Conservation (phyloP, 2,113 vertebrate species). For the Pristiophorus japonicus region DNA sequence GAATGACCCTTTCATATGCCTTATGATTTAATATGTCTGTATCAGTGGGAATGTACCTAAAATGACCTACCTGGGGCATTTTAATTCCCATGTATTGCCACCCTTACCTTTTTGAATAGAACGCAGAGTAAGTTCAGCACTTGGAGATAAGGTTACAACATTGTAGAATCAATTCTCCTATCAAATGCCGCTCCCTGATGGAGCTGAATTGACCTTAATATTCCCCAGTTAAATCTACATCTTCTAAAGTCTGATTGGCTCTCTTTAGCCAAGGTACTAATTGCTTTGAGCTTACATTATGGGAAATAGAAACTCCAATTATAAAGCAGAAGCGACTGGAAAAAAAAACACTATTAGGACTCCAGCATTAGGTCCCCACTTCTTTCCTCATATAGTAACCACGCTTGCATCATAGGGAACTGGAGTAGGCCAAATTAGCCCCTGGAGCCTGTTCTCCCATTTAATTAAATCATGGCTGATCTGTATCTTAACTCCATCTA, state of each 20-base stretch:
- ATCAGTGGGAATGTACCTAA: not conserved
- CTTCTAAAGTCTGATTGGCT: not conserved
- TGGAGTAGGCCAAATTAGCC: not conserved
- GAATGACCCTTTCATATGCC: conserved; percentile 30
- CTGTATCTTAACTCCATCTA: not conserved
- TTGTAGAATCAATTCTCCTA: not conserved
- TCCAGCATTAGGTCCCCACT: not conserved
- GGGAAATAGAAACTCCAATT: not conserved
- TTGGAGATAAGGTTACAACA: not conserved
- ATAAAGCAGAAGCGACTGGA: not conserved
- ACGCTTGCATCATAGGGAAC: not conserved
- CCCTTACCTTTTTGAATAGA: not conserved
- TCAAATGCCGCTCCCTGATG: not conserved
- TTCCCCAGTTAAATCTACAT: not conserved
- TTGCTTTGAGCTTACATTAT: not conserved
- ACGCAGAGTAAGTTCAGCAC: not conserved
- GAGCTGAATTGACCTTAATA: not conserved
- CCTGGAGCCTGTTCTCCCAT: not conserved
- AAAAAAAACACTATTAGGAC: not conserved
- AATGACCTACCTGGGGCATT: not conserved
- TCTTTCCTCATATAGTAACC: not conserved
- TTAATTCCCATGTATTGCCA: not conserved
- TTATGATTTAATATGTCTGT: conserved; percentile 33
- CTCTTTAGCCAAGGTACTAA: not conserved
- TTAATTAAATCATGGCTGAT: not conserved